A percentile compares a stretch with the other conserved stretches of the same genome.
Evolutionary conservation across 92 coral and sea anemone species (phyloP).

Genomic region (Actinernus sp.): DNA sequence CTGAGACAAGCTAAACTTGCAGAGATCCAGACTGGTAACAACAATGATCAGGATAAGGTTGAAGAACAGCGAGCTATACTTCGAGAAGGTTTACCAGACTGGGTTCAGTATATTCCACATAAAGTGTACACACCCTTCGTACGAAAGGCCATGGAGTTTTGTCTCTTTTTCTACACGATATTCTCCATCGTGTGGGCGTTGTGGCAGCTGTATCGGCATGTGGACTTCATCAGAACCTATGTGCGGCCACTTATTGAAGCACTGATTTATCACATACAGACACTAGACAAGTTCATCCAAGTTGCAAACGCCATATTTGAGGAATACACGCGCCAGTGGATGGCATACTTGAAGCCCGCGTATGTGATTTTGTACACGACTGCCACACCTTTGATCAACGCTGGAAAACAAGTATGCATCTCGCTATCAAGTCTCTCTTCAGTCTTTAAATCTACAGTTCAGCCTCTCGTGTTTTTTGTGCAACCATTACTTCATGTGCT

Average conservation of each 20-base stretch:
- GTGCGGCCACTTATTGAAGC: slow-evolving; percentile 84
- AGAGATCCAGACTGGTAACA: slow-evolving; percentile 7
- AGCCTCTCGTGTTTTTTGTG: slow-evolving; percentile 45
- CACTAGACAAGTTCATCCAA: slow-evolving; percentile 78
- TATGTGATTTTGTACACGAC: slow-evolving; percentile 76
- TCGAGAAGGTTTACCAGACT: slow-evolving; percentile 92
- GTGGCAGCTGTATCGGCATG: slow-evolving; percentile 98
- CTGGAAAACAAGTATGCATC: slow-evolving; percentile 58
- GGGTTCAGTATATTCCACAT: slow-evolving; percentile 89
- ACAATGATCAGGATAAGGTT: not conserved
- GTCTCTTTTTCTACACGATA: slow-evolving; percentile 78
- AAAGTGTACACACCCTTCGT: slow-evolving; percentile 77
- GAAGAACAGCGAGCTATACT: slow-evolving; percentile 29
- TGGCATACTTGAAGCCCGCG: slow-evolving; percentile 89
- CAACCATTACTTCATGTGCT: slow-evolving; percentile 62
- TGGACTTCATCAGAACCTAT: slow-evolving; percentile 87
- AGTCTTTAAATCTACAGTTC: slow-evolving; percentile 44
- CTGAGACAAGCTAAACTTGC: slow-evolving; percentile 72
- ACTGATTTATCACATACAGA: slow-evolving; percentile 76
- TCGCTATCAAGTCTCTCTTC: slow-evolving; percentile 24
- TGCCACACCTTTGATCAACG: slow-evolving; percentile 75
- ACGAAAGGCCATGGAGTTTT: slow-evolving; percentile 69
- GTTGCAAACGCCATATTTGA: slow-evolving; percentile 81
- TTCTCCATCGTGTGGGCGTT: slow-evolving; percentile 96
- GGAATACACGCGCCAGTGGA: slow-evolving; percentile 89